These are phyloP conservation scores for Nycticebus coucang DNA, from an alignment of 2,113 vertebrate species.

Conservation along the genomic window DNA sequence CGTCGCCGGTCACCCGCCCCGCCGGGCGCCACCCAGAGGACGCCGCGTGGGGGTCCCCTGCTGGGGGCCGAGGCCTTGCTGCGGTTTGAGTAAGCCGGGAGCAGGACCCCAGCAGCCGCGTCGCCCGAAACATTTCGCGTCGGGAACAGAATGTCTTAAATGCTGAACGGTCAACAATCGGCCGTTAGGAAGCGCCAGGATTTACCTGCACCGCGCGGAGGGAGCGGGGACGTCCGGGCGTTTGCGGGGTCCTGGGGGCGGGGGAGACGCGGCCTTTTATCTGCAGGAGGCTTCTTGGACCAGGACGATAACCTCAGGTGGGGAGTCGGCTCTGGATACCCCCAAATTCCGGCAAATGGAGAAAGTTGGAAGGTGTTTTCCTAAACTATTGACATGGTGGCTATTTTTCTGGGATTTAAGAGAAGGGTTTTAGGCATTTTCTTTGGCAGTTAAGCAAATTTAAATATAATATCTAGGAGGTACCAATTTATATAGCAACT, in stretches of 20 bases:
- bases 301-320: not conserved
- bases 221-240: slow-evolving; percentile 27
- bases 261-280: slow-evolving; percentile 35
- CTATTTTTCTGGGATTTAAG: not conserved
- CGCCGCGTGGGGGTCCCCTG: not conserved
- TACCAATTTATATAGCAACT: not conserved
- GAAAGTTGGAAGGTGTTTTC: not conserved
- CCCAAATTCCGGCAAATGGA: not conserved
- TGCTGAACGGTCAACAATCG: not conserved
- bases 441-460: not conserved
- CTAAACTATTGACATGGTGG: not conserved
- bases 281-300: not conserved
- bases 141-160: not conserved
- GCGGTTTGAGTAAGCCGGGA: not conserved
- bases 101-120: not conserved
- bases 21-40: not conserved
- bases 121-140: not conserved
- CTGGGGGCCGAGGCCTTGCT: not conserved
- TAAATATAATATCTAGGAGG: not conserved
- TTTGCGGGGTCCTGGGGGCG: slow-evolving; percentile 31
- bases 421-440: not conserved
- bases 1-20: too few species aligned
- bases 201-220: not conserved
- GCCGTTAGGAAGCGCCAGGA: slow-evolving; percentile 13
- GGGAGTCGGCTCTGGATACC: not conserved